Evolutionary conservation across 2,888 invertebrate genomes (phyloP).

Genomic region (Dichetophora obliterata): DNA sequence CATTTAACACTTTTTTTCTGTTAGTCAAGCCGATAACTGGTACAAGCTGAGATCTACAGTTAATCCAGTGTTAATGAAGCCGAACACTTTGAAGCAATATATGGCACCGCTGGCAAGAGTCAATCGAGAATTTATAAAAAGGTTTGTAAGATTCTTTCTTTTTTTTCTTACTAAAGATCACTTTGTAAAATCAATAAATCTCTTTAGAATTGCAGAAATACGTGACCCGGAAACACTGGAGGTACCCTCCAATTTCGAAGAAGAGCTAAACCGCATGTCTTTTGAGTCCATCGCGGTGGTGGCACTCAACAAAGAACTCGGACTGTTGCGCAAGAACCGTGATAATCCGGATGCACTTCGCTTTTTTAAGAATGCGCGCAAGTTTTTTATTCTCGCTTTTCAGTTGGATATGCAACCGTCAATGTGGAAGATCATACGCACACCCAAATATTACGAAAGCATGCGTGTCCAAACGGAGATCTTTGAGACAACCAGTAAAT

Average conservation of each 20-base stretch:
- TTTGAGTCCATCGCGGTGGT: slow-evolving; percentile 71
- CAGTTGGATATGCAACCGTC: slow-evolving; percentile 63
- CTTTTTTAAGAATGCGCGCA: slow-evolving; percentile 48
- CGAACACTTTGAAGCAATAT: not conserved
- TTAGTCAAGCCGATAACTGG: not conserved
- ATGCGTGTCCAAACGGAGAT: slow-evolving; percentile 55
- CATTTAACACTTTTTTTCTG: too few relatives aligned
- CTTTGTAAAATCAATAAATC: too few relatives aligned
- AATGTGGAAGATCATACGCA: slow-evolving; percentile 60
- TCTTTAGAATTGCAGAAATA: slow-evolving; percentile 62
- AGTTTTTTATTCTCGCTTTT: slow-evolving; percentile 49
- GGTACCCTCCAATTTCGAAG: slow-evolving; percentile 70
- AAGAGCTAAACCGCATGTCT: slow-evolving; percentile 73
- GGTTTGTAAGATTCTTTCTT: not conserved
- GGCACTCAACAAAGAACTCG: slow-evolving; percentile 66
- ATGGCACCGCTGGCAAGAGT: not conserved
- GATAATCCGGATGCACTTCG: slow-evolving; percentile 53
- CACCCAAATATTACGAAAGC: slow-evolving; percentile 59
- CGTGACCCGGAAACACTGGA: slow-evolving; percentile 58
- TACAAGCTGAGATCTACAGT: not conserved
- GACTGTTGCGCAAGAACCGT: slow-evolving; percentile 54
- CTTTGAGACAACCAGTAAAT: slow-evolving; percentile 54
- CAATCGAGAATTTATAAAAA: not conserved
- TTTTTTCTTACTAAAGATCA: too few relatives aligned
- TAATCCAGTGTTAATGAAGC: not conserved